Conservation (phyloP, 2,113 vertebrate genomes). For the Alces alces region DNA sequence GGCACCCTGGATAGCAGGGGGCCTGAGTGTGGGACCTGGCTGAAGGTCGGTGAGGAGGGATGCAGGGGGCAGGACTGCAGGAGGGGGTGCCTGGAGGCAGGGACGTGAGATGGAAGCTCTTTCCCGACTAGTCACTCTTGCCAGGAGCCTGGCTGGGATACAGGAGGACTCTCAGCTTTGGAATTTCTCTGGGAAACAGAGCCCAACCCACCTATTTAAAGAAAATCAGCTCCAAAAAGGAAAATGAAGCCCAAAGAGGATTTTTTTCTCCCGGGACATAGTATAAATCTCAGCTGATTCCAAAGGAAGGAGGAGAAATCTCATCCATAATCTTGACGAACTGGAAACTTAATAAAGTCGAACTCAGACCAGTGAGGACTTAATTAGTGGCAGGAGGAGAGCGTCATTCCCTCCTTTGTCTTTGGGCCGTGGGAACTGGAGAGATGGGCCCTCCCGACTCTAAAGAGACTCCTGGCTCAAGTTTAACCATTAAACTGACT, state of each 20-base stretch:
- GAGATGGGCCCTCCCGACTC: background rate
- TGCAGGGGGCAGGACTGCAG: background rate
- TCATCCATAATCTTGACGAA: background rate
- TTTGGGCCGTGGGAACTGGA: fast-evolving
- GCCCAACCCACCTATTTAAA: background rate
- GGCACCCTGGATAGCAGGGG: too few species aligned
- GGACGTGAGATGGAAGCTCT: background rate
- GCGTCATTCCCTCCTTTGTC: background rate
- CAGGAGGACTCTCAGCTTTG: background rate
- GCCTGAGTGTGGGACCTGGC: background rate
- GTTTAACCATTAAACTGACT: background rate
- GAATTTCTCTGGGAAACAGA: background rate
- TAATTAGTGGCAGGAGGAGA: background rate
- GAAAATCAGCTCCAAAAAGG: background rate
- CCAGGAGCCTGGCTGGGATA: background rate
- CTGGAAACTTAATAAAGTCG: background rate
- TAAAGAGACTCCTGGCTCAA: background rate
- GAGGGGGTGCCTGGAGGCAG: background rate
- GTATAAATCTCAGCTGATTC: background rate
- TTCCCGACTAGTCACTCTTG: background rate
- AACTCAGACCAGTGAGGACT: background rate
- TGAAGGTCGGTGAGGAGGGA: background rate
- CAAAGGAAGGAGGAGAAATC: background rate
- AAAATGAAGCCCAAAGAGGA: background rate
- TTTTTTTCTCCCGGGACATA: background rate